These are phyloP conservation scores for Hemistola chrysoprasaria DNA, from an alignment of 2,888 invertebrate species.

Conservation along the genomic window DNA sequence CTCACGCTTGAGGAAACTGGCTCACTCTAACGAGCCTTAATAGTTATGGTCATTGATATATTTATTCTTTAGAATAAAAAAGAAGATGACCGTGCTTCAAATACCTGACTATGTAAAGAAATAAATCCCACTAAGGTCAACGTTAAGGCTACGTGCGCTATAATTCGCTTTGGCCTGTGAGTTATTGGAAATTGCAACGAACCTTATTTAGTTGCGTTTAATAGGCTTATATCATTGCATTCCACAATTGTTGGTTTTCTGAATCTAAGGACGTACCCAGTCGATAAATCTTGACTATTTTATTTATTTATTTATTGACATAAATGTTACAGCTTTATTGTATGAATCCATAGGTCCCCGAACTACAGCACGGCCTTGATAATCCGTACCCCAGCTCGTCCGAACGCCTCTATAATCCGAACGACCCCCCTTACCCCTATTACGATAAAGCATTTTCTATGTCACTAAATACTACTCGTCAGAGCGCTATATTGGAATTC, in stretches of 20 bases:
- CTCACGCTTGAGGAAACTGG: constrained; percentile 11
- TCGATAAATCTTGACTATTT: constrained; percentile 70
- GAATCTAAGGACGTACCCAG: constrained; percentile 59
- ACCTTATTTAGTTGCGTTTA: constrained; percentile 42
- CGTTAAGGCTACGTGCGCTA: no score
- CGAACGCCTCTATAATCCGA: no score
- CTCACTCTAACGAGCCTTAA: constrained; percentile 20
- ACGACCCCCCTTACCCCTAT: no score
- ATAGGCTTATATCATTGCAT: constrained; percentile 51
- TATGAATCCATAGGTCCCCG: constrained; percentile 67
- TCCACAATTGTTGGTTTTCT: constrained; percentile 46
- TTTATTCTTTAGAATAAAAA: constrained; percentile 12
- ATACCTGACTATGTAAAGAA: constrained; percentile 26
- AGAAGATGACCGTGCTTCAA: constrained; percentile 23
- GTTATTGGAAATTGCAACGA: constrained; percentile 11
- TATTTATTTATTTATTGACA: no score
- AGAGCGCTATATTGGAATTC: no score
- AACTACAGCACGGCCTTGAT: no score
- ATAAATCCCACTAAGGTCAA: constrained; percentile 23
- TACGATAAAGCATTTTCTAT: no score
- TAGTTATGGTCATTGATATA: constrained; percentile 19
- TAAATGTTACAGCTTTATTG: constrained; percentile 23
- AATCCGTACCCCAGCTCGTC: no score
- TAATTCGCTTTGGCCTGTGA: constrained; percentile 20
- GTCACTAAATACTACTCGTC: no score